Conservation (phyloP, 2,797 vertebrate species). For the Betta splendens region DNA sequence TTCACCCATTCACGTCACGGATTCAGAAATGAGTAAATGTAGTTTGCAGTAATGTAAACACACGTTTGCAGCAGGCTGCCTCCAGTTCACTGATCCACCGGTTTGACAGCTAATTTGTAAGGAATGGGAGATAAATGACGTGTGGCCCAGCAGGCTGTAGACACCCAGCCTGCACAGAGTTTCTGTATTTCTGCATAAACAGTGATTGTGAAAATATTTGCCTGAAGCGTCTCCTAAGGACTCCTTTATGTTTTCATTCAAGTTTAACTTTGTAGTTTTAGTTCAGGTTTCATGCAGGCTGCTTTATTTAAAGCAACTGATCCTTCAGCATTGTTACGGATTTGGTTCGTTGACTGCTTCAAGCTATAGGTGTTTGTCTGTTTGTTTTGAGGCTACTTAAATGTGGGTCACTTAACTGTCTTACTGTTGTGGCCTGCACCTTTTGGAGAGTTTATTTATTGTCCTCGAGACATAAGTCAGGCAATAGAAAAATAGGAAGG, state of each 20-base stretch:
- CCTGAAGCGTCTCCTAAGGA: not conserved
- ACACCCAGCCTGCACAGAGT: not conserved
- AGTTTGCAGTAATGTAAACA: conserved; percentile 25
- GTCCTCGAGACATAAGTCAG: conserved; percentile 1
- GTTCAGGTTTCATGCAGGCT: no score
- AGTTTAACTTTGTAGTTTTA: no score
- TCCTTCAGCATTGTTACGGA: not conserved
- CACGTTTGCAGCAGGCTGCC: not conserved
- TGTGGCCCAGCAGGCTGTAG: no score
- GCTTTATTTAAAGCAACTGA: not conserved
- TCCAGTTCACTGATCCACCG: conserved; percentile 7
- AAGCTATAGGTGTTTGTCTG: not conserved
- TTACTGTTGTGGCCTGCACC: not conserved
- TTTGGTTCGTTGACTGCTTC: not conserved
- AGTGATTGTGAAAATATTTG: not conserved
- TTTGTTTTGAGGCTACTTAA: not conserved
- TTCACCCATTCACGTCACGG: not conserved
- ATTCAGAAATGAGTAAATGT: not conserved
- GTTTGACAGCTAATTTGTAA: not conserved
- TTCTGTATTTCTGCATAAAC: not conserved
- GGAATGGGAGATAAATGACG: conserved; percentile 1
- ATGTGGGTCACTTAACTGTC: not conserved
- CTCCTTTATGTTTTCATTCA: no score
- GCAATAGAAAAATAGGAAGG: not conserved
- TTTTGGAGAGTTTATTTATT: not conserved